Conservation (phyloP, 2,797 vertebrate species). For the Masticophis lateralis region DNA sequence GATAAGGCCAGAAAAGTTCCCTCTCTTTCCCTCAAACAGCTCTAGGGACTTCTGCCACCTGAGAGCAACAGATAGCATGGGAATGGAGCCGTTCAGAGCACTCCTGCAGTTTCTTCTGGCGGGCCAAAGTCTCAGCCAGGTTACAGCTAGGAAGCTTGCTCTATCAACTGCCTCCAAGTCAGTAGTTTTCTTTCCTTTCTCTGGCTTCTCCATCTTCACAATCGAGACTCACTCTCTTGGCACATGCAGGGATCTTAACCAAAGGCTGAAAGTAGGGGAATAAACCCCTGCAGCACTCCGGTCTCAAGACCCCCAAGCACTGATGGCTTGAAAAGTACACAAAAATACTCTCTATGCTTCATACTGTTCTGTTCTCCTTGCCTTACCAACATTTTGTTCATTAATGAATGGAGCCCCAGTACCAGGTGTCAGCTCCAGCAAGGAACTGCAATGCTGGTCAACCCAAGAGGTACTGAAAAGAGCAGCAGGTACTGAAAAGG, state of each 20-base stretch:
- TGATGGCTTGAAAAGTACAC: too few species aligned
- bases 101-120: background rate
- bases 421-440: conserved; percentile 62
- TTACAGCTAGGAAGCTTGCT: background rate
- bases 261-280: background rate
- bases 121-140: background rate
- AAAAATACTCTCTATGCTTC: conserved; percentile 17
- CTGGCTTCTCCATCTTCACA: background rate
- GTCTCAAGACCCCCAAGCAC: background rate
- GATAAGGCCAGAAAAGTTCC: background rate
- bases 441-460: conserved; percentile 57
- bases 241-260: too few species aligned
- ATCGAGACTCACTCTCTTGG: background rate
- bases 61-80: background rate
- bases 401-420: conserved; percentile 57
- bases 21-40: background rate
- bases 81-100: background rate
- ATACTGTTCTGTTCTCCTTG: background rate
- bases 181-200: background rate
- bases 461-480: conserved; percentile 47
- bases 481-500: conserved; percentile 61
- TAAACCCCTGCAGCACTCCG: background rate
- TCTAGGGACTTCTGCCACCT: background rate
- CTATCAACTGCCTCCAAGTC: background rate
- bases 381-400: background rate